phyloP scores from a whole-genome alignment of 2,113 vertebrate species.

The Lepisosteus osseus region DNA sequence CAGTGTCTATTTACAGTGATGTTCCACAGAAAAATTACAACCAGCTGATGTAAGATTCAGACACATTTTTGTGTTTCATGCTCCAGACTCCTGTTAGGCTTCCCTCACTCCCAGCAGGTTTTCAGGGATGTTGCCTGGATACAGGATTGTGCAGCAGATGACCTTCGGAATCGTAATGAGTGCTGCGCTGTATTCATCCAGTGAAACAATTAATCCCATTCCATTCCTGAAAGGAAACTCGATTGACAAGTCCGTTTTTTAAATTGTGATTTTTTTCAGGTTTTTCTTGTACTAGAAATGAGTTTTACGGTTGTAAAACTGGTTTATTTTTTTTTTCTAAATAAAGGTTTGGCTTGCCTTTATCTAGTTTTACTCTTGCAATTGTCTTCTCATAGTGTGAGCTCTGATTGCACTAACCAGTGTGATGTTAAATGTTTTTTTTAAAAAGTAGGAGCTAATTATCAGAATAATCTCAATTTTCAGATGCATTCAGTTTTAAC shows the following conservation, averaged over 20 bases:
- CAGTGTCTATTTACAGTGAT: too few relatives aligned
- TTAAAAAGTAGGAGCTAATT: too few relatives aligned
- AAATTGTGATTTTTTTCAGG: neutral
- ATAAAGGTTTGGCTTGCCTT: too few relatives aligned
- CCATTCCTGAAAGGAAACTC: neutral
- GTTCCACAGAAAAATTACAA: neutral
- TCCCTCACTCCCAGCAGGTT: slow-evolving; percentile 15
- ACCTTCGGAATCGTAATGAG: slow-evolving; percentile 20
- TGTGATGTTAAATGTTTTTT: too few relatives aligned
- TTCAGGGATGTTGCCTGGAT: slow-evolving; percentile 37
- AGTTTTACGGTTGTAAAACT: neutral
- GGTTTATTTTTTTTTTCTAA: neutral
- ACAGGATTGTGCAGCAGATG: slow-evolving; percentile 23
- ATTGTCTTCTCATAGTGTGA: neutral
- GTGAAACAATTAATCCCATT: neutral
- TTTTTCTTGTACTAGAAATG: neutral
- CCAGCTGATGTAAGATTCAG: too few relatives aligned
- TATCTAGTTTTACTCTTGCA: too few relatives aligned
- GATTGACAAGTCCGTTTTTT: too few relatives aligned
- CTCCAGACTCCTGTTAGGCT: neutral
- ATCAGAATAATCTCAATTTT: too few relatives aligned
- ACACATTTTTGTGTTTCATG: neutral
- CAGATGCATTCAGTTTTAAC: too few relatives aligned
- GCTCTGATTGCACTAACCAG: too few relatives aligned
- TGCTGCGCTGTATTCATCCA: slow-evolving; percentile 16